Evolutionary conservation across 2,888 invertebrate genomes (phyloP).

Genomic region (Clostera curtula): DNA sequence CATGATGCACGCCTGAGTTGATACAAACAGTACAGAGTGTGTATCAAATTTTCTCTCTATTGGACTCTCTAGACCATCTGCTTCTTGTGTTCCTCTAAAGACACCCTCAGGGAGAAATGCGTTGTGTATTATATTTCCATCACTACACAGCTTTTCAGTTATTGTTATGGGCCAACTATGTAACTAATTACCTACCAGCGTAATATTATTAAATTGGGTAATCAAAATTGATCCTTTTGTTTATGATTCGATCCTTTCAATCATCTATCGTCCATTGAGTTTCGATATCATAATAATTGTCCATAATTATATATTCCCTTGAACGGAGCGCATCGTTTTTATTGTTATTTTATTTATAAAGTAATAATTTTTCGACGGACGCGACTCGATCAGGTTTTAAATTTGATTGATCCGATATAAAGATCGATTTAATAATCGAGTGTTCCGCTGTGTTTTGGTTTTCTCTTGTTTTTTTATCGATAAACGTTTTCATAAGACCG

Average conservation of each 20-base stretch:
- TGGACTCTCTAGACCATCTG: too few species aligned
- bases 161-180: conserved; percentile 26
- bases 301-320: conserved; percentile 74
- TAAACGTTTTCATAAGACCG: conserved; percentile 55
- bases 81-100: too few species aligned
- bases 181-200: conserved; percentile 56
- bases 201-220: conserved; percentile 64
- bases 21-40: too few species aligned
- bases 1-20: too few species aligned
- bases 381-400: conserved; percentile 69
- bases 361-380: conserved; percentile 69
- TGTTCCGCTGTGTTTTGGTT: conserved; percentile 57
- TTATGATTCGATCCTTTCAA: conserved; percentile 73
- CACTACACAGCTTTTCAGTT: conserved; percentile 28
- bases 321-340: conserved; percentile 68
- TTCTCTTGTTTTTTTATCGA: conserved; percentile 56
- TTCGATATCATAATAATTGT: conserved; percentile 73
- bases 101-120: too few species aligned
- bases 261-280: conserved; percentile 72
- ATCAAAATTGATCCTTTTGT: conserved; percentile 71
- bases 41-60: too few species aligned
- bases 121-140: too few species aligned
- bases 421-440: conserved; percentile 70
- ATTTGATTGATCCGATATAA: conserved; percentile 75
- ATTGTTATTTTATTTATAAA: conserved; percentile 76